Percentiles rank a stretch among this genome's conserved stretches.
These are phyloP conservation scores for Himalopsyche kuldschensis DNA, from an alignment of 2,888 invertebrate species.

Conservation along the genomic window DNA sequence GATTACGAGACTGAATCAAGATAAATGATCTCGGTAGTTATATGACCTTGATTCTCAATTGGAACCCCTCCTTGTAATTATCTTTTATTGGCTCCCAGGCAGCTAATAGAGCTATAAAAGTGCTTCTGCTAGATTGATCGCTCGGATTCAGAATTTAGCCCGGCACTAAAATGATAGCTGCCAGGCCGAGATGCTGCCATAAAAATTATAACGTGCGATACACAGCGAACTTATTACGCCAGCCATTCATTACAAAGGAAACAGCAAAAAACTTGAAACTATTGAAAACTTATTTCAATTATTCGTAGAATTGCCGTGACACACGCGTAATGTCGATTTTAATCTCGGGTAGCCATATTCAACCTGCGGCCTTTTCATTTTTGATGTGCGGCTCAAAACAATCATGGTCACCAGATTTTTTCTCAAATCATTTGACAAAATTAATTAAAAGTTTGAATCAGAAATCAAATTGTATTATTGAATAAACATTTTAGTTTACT, in stretches of 20 bases:
- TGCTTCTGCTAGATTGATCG: not conserved
- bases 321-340: no score
- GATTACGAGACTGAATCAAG: not conserved
- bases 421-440: no score
- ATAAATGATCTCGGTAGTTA: not conserved
- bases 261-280: not conserved
- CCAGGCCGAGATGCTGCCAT: not conserved
- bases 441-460: no score
- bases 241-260: not conserved
- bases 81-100: not conserved
- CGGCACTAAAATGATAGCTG: not conserved
- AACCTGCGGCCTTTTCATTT: no score
- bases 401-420: no score
- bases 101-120: not conserved
- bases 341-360: no score
- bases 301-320: no score
- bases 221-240: not conserved
- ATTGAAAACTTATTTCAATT: not conserved
- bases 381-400: no score
- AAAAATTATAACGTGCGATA: not conserved
- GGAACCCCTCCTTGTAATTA: not conserved
- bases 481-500: no score
- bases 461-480: no score
- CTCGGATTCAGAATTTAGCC: not conserved
- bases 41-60: not conserved